These are phyloP conservation scores for Cheilosia urbana DNA, from an alignment of 2,888 invertebrate genomes.

Conservation along the genomic window DNA sequence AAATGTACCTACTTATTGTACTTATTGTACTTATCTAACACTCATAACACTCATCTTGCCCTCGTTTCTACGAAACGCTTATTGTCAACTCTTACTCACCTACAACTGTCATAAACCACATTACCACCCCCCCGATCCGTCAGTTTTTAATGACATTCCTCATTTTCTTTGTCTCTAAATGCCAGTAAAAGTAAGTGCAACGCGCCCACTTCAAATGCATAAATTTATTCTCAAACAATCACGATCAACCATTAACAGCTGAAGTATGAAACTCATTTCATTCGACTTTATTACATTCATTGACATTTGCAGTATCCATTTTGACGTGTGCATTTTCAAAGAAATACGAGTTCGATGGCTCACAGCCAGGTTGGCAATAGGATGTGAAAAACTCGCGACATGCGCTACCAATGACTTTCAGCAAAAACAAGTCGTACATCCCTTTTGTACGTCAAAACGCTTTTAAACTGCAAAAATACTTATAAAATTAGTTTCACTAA, in stretches of 20 bases:
- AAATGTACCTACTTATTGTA: too few relatives aligned
- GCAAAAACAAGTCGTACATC: conserved; percentile 11
- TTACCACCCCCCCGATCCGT: background rate
- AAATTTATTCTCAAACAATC: conserved; percentile 7
- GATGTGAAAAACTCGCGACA: conserved; percentile 15
- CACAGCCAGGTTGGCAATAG: conserved; percentile 36
- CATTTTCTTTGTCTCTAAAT: background rate
- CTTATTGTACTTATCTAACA: too few relatives aligned
- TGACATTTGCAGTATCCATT: background rate
- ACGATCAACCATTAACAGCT: background rate
- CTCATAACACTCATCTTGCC: too few relatives aligned
- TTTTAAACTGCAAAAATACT: conserved; percentile 17
- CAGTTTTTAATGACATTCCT: background rate
- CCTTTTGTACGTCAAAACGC: conserved; percentile 9
- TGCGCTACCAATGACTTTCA: conserved; percentile 49
- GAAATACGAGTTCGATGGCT: conserved; percentile 25
- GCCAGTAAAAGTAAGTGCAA: background rate
- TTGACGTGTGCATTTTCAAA: conserved; percentile 25
- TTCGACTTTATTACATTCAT: background rate
- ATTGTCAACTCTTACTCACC: too few relatives aligned
- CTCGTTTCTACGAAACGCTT: too few relatives aligned
- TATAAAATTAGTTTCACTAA: conserved; percentile 47
- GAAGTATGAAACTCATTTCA: background rate
- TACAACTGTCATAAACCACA: too few relatives aligned
- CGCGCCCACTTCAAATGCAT: conserved; percentile 18